Percentiles rank a stretch among this genome's conserved stretches.
phyloP scores from a whole-genome alignment of 1,140 invertebrate genomes.

The Acromyrmex charruanus region DNA sequence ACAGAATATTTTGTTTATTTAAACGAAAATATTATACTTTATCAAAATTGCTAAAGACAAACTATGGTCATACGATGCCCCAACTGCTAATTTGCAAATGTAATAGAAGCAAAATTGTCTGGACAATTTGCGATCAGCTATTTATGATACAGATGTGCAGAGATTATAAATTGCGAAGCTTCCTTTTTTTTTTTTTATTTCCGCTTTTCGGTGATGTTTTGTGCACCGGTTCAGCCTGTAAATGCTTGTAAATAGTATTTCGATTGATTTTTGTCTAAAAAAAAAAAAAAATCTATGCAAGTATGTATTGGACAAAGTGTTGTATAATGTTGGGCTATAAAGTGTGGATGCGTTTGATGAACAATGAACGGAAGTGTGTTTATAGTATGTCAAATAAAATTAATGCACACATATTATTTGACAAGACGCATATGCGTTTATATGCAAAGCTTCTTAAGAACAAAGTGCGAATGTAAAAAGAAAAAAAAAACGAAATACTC shows the following conservation, averaged over 20 bases:
- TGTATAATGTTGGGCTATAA: background rate
- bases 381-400: constrained; percentile 21
- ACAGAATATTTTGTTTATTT: background rate
- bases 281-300: background rate
- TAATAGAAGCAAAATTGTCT: background rate
- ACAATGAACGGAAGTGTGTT: constrained; percentile 22
- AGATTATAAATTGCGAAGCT: background rate
- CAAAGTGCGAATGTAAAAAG: background rate
- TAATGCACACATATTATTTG: constrained; percentile 17
- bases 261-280: background rate
- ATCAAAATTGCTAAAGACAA: background rate
- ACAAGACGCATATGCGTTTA: background rate
- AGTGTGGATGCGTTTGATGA: constrained; percentile 1
- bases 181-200: background rate
- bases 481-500: constrained; percentile 16
- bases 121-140: constrained; percentile 23
- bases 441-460: constrained; percentile 13
- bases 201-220: constrained; percentile 11
- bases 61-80: background rate
- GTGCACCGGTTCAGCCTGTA: background rate
- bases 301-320: background rate
- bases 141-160: constrained; percentile 60
- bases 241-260: constrained; percentile 14
- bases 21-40: background rate
- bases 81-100: constrained; percentile 23